Evolutionary conservation across 2,888 invertebrate genomes (phyloP), one percentile per base, ranked within the genome.

Genomic region (Endotricha flammealis): DNA sequence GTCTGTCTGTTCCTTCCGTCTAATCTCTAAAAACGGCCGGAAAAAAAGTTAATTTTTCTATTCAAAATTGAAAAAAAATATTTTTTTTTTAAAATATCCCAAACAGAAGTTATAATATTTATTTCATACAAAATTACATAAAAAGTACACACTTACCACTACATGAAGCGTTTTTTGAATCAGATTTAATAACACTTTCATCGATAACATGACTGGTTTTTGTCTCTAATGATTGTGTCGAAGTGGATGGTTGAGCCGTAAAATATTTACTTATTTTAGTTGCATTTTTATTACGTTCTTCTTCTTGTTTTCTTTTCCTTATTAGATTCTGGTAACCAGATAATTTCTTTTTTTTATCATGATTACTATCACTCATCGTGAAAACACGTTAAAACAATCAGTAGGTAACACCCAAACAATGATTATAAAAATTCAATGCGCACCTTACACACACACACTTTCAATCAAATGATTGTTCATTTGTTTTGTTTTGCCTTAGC

Each of bases 121-220:
- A 17, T 17, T 17, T 17, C 7, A 17, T 17, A 17, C 4, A 17
- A 17, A 17, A 17, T 17, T 17, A 17, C 17, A 17, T 17, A 17
- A 17, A 17, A 17, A 17, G 17, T 17, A 17, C 17, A 17, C n/a
- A n/a, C n/a, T n/a, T 17, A 17, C 17, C 17, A 17, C 17, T 17
- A 17, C 17, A 17, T 17, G 17, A 4, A 17, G 17, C 17, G 17
- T 32, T 32, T 32, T 32, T 23, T n/a, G 32, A 32, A 32, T 32
- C 23, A 32, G 23, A 32, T 32, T 32, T 12, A 10, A 23, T 12
- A 23, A 32, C 32, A 32, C 23, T 17, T 22, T 32, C 32, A 22
- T 32, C 23, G 32, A 32, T 32, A 32, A 32, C 14, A 32, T 23
- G 23, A 32, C 23, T 32, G 32, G 23, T 32, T 32, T 22, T 5